Conservation (phyloP, 2,113 vertebrate species). For the Xiphorhynchus elegans region DNA sequence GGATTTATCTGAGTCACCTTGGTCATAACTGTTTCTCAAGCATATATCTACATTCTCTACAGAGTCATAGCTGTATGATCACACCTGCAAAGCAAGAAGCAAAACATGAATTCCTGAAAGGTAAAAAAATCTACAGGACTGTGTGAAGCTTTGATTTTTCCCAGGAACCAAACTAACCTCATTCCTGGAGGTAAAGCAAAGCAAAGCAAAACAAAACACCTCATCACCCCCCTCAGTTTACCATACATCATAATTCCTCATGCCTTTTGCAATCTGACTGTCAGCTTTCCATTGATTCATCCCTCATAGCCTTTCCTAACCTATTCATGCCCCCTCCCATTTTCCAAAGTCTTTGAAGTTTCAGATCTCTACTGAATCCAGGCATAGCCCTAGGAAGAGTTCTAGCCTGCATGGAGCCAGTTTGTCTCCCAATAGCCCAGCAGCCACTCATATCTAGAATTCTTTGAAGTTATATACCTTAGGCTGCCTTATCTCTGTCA, state of each 20-base stretch:
- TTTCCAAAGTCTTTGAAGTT: slow-evolving; percentile 39
- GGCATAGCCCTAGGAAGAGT: slow-evolving; percentile 19
- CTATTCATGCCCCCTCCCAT: neutral
- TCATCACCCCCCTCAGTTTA: neutral
- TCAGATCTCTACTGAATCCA: neutral
- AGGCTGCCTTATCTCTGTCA: slow-evolving; percentile 32
- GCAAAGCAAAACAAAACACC: neutral
- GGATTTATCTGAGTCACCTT: neutral
- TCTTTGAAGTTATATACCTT: slow-evolving; percentile 44
- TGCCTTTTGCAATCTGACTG: neutral
- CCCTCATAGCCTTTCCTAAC: neutral
- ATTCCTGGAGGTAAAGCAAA: neutral
- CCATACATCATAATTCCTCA: neutral
- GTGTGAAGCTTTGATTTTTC: neutral
- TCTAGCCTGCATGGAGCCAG: neutral
- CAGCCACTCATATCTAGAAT: slow-evolving; percentile 5
- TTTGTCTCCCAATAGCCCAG: slow-evolving; percentile 18
- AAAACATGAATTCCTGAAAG: neutral
- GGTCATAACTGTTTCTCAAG: neutral
- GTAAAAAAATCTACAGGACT: neutral
- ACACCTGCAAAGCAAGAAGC: neutral
- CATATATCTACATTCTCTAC: neutral
- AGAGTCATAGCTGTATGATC: neutral
- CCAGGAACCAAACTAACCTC: neutral
- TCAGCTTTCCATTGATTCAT: neutral